phyloP scores from a whole-genome alignment of 2,888 invertebrate genomes.

The Dichetophora obliterata region DNA sequence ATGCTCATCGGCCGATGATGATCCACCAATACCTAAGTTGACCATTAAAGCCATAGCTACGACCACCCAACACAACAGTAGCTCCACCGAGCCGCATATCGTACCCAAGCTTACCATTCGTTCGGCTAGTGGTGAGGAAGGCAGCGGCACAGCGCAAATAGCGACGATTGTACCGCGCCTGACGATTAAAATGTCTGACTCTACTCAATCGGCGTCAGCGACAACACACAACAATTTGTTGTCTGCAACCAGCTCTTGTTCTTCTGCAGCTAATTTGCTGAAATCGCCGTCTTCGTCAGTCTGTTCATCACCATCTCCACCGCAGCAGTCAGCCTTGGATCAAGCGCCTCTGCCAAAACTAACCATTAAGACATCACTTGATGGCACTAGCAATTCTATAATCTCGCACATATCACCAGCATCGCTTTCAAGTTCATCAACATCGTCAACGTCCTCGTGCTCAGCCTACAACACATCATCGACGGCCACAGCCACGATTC shows the following conservation, averaged over 20 bases:
- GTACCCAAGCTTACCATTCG: constrained; percentile 69
- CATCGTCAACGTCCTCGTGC: constrained; percentile 48
- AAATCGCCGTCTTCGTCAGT: constrained; percentile 48
- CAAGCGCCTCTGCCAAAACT: constrained; percentile 72
- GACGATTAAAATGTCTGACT: constrained; percentile 67
- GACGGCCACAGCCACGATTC: constrained; percentile 60
- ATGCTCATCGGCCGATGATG: constrained; percentile 58
- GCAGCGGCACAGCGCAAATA: constrained; percentile 46
- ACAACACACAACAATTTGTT: constrained; percentile 22
- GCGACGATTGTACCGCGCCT: constrained; percentile 67
- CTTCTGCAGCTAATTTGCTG: constrained; percentile 23
- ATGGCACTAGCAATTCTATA: constrained; percentile 63
- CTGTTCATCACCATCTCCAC: constrained; percentile 36
- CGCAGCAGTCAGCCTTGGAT: constrained; percentile 15
- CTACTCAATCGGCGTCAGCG: constrained; percentile 40
- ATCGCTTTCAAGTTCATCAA: constrained; percentile 52
- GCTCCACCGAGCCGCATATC: constrained; percentile 62
- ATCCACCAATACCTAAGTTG: constrained; percentile 55
- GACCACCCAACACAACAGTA: constrained; percentile 31
- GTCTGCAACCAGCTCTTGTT: constrained; percentile 10
- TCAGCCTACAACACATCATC: constrained; percentile 42
- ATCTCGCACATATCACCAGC: constrained; percentile 64
- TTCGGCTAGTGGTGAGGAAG: constrained; percentile 61
- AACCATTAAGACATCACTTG: constrained; percentile 72
- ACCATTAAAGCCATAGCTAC: constrained; percentile 51